phyloP scores from a whole-genome alignment of 53 echinoderm and acorn worm species.

The Paracentrotus lividus region DNA sequence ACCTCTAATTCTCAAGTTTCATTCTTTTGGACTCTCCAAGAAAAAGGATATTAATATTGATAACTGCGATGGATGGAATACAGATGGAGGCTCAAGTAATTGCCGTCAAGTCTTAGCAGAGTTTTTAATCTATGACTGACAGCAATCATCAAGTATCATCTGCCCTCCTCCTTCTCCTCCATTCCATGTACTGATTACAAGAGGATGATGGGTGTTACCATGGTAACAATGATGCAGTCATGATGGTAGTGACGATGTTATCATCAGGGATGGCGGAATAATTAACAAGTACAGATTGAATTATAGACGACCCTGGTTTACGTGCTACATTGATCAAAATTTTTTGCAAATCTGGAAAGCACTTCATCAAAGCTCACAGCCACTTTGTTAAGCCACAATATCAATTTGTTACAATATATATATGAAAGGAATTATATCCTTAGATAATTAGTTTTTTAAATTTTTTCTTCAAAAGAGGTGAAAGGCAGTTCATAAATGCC shows the following conservation, averaged over 20 bases:
- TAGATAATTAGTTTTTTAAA: neutral
- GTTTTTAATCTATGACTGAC: constrained; percentile 16
- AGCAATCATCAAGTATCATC: constrained; percentile 22
- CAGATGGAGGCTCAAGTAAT: neutral
- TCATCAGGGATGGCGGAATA: constrained; percentile 29
- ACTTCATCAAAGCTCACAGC: neutral
- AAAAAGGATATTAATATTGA: constrained; percentile 4
- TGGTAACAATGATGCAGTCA: constrained; percentile 12
- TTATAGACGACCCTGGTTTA: neutral
- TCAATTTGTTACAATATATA: neutral
- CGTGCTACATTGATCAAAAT: neutral
- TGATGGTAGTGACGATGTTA: neutral
- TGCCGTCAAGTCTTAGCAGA: neutral
- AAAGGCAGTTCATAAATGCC: neutral
- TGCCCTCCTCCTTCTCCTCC: constrained; percentile 10
- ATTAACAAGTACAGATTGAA: constrained; percentile 28
- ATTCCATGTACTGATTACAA: constrained; percentile 24
- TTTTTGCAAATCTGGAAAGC: no score
- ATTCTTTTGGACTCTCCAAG: neutral
- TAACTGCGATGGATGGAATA: neutral
- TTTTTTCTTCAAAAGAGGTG: neutral
- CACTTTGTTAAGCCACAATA: neutral
- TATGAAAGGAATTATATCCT: neutral
- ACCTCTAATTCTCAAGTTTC: constrained; percentile 20
- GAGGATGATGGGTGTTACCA: constrained; percentile 33